Base-by-base conservation (phyloP, 2,888 invertebrate species). In the Craniophora ligustri region DNA sequence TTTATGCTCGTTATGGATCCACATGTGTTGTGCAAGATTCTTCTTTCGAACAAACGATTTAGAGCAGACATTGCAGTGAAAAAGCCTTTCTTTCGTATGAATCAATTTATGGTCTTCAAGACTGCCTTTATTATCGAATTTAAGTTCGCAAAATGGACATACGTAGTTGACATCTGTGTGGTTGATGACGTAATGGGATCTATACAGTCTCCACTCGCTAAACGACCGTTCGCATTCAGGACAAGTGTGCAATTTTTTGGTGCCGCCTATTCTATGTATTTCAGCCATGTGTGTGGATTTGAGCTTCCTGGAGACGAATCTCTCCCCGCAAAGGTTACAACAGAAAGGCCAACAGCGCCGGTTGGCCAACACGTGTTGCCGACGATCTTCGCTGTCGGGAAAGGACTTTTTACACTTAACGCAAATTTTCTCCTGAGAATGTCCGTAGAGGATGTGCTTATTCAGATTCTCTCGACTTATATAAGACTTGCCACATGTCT, bases 51-150 rank as follows among this genome's bases (percentile, higher is more conserved):
- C 71, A 57, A 89, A 90, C 0, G 78, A 76, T 49, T 93, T 94
- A 0, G 82, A 58, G 48, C 94, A 94, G 0, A 88, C 81, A 2
- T 78, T 77, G 51, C 94, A 94, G n/a, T 86, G 77, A 40, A 87
- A 92, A 0, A 86, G 79, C 50, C 90, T 92, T 23, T 88, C 87
- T 8, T 87, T 88, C 0, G 91, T 90, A 57, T 94, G 94, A 8
- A 84, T 80, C 3, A 89, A 81, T 67, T 85, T 80, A 56, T 94
- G 94, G 3, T 84, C 85, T 8, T 87, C 83, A 16, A 94, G 68
- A 42, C 82, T 79, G 0, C 88, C 81, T 63, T 89, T 90, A 0
- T 79, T 82, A 23, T 60, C 75, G 13, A 73, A 73, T 16, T 73
- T 88, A 0, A 83, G 76, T 0, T 81, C 78, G 59, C 88, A 88